Evolutionary conservation across 2,888 invertebrate genomes (phyloP).

Genomic region (Eupithecia subfuscata): DNA sequence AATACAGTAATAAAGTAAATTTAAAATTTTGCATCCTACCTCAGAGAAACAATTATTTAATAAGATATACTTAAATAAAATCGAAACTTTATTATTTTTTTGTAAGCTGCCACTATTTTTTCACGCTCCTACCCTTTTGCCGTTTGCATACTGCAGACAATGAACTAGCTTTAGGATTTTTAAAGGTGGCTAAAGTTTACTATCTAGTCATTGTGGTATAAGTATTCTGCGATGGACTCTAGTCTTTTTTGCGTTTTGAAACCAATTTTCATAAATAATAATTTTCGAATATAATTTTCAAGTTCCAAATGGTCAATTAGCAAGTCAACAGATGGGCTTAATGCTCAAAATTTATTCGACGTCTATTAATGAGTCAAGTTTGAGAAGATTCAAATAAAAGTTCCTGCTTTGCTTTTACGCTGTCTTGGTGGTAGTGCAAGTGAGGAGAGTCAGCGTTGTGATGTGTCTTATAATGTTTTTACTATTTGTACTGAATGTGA

Average conservation of each 20-base stretch:
- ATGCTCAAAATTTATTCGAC: constrained; percentile 34
- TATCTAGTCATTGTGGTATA: too few species aligned
- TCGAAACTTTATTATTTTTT: too few species aligned
- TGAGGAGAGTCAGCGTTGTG: neutral
- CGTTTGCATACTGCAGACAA: neutral
- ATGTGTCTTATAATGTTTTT: neutral
- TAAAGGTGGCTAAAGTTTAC: too few species aligned
- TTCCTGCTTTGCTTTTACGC: constrained; percentile 39
- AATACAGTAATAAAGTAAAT: too few species aligned
- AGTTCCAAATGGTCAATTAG: constrained; percentile 35
- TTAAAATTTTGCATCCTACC: too few species aligned
- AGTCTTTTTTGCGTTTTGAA: neutral
- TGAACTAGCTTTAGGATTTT: too few species aligned
- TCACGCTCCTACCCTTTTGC: neutral
- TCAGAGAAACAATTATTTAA: too few species aligned
- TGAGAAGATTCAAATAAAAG: constrained; percentile 42
- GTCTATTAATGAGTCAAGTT: constrained; percentile 44
- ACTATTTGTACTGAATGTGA: neutral
- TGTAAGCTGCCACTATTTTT: neutral
- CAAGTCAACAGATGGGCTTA: constrained; percentile 29
- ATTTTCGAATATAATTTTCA: neutral
- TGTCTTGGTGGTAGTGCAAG: constrained; percentile 30
- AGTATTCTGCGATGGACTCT: neutral
- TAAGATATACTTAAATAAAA: too few species aligned
- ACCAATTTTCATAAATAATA: neutral